Evolutionary conservation across 1,140 invertebrate genomes (phyloP), one percentile per base, ranked within the genome.

Genomic region (Drusus annulatus): DNA sequence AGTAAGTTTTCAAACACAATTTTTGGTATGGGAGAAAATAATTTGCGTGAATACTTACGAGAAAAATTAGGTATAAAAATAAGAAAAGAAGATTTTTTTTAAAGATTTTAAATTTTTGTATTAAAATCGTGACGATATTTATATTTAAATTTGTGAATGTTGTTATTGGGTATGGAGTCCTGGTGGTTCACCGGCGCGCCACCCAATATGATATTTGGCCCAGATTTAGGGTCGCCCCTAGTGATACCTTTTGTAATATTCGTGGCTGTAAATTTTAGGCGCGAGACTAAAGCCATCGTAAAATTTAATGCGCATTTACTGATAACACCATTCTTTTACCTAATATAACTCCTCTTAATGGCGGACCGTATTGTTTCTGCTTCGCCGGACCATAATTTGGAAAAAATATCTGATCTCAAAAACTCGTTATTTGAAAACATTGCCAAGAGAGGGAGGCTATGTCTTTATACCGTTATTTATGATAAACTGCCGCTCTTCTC

Each of bases 221-320:
- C 58, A 78, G 76, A 75, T 78, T 52, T 63, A 23, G 31, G 76
- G 62, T 7, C 21, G 62, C 62, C 62, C 16, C 56, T 60, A 23
- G 56, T 65, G 62, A 25, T 69, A 69, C 65, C 79, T 82, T 73
- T 82, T 82, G 81, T 82, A 82, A 82, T 82, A 80, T 82, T 79
- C 71, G 81, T 60, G 21, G 51, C 81, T 36, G 54, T 82, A 82
- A 82, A 82, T 82, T 77, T 79, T 77, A 56, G 73, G 45, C 77
- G 76, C 69, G 56, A 28, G 76, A 17, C 65, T 68, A 82, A 80
- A 82, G 51, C 78, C 77, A 74, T 82, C 81, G 81, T 82, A 80
- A 82, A 79, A 82, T 82, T 82, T 82, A 79, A 82, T 80, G 77
- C 78, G 79, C 78, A 82, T 79, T 82, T 82, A 80, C 73, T 79